phyloP scores from a whole-genome alignment of 2,113 vertebrate species.

The Falcunculus frontatus region DNA sequence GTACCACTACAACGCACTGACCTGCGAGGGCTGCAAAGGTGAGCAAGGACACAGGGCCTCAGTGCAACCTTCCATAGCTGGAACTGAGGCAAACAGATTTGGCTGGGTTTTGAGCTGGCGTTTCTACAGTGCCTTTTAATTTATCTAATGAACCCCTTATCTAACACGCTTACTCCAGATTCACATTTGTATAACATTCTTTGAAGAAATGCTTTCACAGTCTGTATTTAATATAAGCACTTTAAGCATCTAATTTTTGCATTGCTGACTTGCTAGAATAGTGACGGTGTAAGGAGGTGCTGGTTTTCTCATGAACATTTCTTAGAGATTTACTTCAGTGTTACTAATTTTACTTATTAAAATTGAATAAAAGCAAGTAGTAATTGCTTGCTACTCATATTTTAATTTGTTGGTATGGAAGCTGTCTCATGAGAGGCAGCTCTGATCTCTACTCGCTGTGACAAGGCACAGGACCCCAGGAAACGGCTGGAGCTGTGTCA shows the following conservation, averaged over 20 bases:
- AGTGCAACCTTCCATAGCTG: rapidly evolving
- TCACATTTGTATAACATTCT: neutral
- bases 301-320: neutral
- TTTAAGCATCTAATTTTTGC: neutral
- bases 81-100: neutral
- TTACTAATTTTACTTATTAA: neutral
- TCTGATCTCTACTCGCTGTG: neutral
- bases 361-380: neutral
- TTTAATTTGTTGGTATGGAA: neutral
- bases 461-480: neutral
- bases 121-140: neutral
- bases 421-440: neutral
- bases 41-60: neutral
- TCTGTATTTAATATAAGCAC: neutral
- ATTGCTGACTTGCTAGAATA: neutral
- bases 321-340: neutral
- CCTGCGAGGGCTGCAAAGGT: constrained; percentile 97
- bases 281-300: neutral
- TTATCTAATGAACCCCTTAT: neutral
- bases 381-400: neutral
- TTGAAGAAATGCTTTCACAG: neutral
- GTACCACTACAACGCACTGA: constrained; percentile 94
- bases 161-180: rapidly evolving
- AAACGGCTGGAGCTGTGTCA: neutral
- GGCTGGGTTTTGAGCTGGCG: neutral